These are phyloP conservation scores for Axea sp. DNA, from an alignment of 2,888 invertebrate species.

Conservation along the genomic window DNA sequence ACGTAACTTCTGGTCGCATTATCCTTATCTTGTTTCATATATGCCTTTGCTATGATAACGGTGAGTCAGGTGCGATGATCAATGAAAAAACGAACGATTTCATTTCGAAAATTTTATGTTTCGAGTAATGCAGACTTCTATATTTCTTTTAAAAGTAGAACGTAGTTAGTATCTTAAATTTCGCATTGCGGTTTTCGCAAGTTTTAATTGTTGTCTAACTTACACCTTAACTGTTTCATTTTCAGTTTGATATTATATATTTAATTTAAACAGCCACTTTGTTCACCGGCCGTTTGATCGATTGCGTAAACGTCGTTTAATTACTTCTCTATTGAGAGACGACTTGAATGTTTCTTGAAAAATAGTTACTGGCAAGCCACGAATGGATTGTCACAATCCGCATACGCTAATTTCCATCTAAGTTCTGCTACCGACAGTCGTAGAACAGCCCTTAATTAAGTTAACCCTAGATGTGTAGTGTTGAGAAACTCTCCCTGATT, in stretches of 20 bases:
- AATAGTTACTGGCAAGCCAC: conserved; percentile 38
- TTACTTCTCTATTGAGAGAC: conserved; percentile 15
- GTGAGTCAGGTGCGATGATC: too few species aligned
- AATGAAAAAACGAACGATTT: background rate
- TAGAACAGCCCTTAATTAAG: conserved; percentile 78
- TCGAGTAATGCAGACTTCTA: background rate
- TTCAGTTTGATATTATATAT: conserved; percentile 26
- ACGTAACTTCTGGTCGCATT: conserved; percentile 64
- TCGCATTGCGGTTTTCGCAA: conserved; percentile 29
- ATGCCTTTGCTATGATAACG: conserved; percentile 15
- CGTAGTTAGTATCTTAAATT: conserved; percentile 10
- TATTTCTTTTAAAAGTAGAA: background rate
- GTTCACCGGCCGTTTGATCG: conserved; percentile 22
- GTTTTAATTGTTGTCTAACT: conserved; percentile 37
- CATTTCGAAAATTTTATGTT: background rate
- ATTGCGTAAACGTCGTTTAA: conserved; percentile 34
- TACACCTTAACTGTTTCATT: conserved; percentile 19
- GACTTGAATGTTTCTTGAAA: conserved; percentile 10
- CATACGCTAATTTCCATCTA: conserved; percentile 54
- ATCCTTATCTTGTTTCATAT: conserved; percentile 67
- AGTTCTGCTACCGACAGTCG: conserved; percentile 72
- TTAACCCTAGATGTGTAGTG: conserved; percentile 73
- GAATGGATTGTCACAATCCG: conserved; percentile 54
- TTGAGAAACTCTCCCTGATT: conserved; percentile 77
- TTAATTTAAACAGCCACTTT: conserved; percentile 26